Conservation (phyloP, 53 echinoderm and acorn worm species). For the Patiria pectinifera region DNA sequence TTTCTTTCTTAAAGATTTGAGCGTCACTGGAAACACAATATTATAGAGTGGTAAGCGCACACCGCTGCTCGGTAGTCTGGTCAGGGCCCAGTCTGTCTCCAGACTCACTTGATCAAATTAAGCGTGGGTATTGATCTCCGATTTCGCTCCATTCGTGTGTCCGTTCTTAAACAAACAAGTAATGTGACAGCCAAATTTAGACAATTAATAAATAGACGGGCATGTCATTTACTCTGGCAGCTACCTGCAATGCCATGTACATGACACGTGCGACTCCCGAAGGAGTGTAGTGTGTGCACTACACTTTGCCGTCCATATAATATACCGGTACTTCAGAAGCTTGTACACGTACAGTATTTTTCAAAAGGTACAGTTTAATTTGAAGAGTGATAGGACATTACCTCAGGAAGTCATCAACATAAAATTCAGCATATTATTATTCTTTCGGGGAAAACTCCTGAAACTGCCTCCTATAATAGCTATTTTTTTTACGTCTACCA, state of each 20-base stretch:
- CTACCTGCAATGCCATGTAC: background rate
- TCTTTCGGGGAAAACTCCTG: no score
- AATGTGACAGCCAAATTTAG: constrained; percentile 58
- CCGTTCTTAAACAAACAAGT: constrained; percentile 46
- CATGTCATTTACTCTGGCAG: constrained; percentile 37
- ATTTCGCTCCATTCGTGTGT: constrained; percentile 11
- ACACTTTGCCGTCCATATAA: background rate
- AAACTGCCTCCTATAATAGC: no score
- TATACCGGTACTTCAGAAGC: no score
- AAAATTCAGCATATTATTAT: no score
- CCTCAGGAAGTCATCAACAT: no score
- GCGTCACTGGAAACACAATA: constrained; percentile 48
- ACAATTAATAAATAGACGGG: constrained; percentile 47
- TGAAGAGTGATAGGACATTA: no score
- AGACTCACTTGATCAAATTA: constrained; percentile 56
- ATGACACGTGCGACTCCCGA: background rate
- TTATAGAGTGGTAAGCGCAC: constrained; percentile 44
- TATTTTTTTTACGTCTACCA: no score
- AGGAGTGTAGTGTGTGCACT: background rate
- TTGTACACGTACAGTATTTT: no score
- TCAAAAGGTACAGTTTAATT: no score
- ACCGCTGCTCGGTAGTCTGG: constrained; percentile 12
- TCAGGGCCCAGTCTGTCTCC: constrained; percentile 4
- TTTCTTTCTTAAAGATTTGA: constrained; percentile 18
- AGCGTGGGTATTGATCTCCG: constrained; percentile 20